Conservation (phyloP, 2,888 invertebrate species). For the Agapetus fuscipes region DNA sequence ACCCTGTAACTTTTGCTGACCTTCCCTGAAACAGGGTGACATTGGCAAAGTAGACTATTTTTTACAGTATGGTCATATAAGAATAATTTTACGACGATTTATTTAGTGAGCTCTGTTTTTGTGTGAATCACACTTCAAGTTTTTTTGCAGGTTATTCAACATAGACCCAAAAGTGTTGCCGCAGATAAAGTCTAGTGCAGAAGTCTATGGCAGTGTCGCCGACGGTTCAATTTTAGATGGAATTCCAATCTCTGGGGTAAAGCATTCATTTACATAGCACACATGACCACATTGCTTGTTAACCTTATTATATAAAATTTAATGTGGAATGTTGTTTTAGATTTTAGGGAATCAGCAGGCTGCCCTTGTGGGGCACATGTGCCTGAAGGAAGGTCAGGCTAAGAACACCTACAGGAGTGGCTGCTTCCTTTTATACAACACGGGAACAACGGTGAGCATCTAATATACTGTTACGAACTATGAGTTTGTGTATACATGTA, state of each 20-base stretch:
- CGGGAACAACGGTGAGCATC: conserved; percentile 54
- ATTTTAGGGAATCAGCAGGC: conserved; percentile 96
- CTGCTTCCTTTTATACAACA: conserved; percentile 92
- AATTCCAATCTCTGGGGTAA: conserved; percentile 43
- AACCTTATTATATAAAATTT: background rate
- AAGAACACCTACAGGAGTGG: conserved; percentile 95
- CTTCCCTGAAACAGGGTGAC: no score
- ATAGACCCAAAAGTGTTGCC: conserved; percentile 72
- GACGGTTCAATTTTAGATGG: conserved; percentile 60
- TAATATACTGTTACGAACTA: no score
- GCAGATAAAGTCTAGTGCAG: conserved; percentile 76
- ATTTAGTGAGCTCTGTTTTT: no score
- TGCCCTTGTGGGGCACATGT: conserved; percentile 85
- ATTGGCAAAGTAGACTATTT: no score
- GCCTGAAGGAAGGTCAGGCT: conserved; percentile 77
- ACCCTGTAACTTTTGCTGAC: no score
- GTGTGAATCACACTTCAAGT: no score
- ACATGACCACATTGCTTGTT: background rate
- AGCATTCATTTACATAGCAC: conserved; percentile 12
- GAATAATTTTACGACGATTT: no score
- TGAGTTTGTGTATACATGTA: no score
- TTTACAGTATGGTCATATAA: no score
- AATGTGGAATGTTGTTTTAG: conserved; percentile 34
- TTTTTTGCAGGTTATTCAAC: conserved; percentile 71
- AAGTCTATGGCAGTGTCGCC: conserved; percentile 71